Evolutionary conservation across 2,888 invertebrate genomes (phyloP), one percentile per base, ranked within the genome.

Genomic region (Carabus problematicus): DNA sequence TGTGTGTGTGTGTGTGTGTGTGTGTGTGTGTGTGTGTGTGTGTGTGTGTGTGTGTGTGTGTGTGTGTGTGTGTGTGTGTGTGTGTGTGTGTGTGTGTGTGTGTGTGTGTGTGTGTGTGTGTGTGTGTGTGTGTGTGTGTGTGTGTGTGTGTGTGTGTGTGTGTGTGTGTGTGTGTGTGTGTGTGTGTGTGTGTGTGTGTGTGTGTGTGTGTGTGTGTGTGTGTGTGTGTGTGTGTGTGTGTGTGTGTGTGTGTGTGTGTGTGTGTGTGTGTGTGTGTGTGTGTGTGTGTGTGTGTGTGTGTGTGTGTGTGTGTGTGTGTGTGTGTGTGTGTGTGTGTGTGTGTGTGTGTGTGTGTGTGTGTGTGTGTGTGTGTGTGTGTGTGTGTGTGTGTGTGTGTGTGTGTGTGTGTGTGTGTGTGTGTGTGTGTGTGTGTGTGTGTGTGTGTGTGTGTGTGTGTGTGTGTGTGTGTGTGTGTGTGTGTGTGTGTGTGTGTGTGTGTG

Each of bases 11-110:
- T 45, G 45, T 45, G 29, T 45, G 45, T 45, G 45, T 45, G 29
- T 45, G 45, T 45, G 45, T 45, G 29, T 45, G 45, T 45, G 45
- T 45, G 29, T 45, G 45, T 45, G 45, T 45, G 29, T 45, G 45
- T 45, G 45, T 45, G 29, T 45, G 45, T 45, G 45, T 45, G 29
- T 45, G 45, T 45, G 45, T 45, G 29, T 45, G 45, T 45, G 45
- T 45, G 29, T 45, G 45, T 45, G 45, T 45, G 29, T 45, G 45
- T 45, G 45, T 45, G 29, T 45, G 45, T 45, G 45, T 45, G 29
- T 45, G 45, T 45, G 45, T 45, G 29, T 45, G 45, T 45, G 45
- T 45, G 29, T 45, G 45, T 45, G 45, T 45, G 29, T 45, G 45
- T 45, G 45, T 45, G 29, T 45, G 45, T 45, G 45, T 45, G 29